phyloP scores from a whole-genome alignment of 2,888 invertebrate species.

The Drosophila rellima region DNA sequence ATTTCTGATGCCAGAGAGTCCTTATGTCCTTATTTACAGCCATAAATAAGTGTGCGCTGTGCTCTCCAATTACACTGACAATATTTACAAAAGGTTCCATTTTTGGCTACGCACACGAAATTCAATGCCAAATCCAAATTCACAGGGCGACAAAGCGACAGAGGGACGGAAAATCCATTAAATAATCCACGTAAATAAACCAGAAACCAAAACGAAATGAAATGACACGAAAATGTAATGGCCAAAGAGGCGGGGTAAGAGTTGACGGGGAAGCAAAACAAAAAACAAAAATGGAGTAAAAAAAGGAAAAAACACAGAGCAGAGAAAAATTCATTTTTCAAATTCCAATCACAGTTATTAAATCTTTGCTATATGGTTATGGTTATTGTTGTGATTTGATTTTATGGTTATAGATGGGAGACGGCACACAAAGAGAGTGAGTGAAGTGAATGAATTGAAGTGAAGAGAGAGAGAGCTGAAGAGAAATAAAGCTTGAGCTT shows the following conservation, averaged over 20 bases:
- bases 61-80: slow-evolving; percentile 70
- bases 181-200: slow-evolving; percentile 79
- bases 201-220: slow-evolving; percentile 48
- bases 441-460: background rate
- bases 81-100: slow-evolving; percentile 61
- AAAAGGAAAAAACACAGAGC: slow-evolving; percentile 24
- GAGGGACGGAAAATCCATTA: slow-evolving; percentile 63
- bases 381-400: slow-evolving; percentile 80
- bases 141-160: slow-evolving; percentile 17
- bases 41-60: slow-evolving; percentile 44
- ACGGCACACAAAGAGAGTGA: background rate
- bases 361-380: slow-evolving; percentile 80
- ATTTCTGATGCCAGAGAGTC: slow-evolving; percentile 16
- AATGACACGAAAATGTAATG: slow-evolving; percentile 56
- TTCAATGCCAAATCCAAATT: slow-evolving; percentile 67
- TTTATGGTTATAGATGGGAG: slow-evolving; percentile 75
- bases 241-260: too few species aligned
- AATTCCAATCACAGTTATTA: slow-evolving; percentile 79
- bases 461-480: slow-evolving; percentile 10
- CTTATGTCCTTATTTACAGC: slow-evolving; percentile 27
- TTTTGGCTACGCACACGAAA: slow-evolving; percentile 50
- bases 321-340: slow-evolving; percentile 74
- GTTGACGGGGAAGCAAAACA: slow-evolving; percentile 5
- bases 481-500: slow-evolving; percentile 22
- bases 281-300: slow-evolving; percentile 24